A percentile compares a stretch with the other conserved stretches of the same genome.
phyloP scores from a whole-genome alignment of 2,888 invertebrate genomes.

The Hipparchia sbordonii region DNA sequence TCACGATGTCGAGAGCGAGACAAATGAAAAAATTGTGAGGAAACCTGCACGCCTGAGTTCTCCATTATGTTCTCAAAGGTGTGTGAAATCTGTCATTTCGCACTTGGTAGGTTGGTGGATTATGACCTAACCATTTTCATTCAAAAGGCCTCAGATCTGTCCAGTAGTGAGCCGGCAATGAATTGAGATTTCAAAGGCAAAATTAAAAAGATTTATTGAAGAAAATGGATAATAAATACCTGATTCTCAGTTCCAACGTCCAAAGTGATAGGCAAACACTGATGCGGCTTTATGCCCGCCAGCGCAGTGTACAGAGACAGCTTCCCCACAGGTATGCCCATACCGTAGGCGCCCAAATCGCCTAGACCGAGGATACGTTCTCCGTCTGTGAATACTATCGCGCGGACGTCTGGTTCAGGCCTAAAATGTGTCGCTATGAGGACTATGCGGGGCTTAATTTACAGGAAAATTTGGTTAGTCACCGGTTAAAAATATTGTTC shows the following conservation, averaged over 20 bases:
- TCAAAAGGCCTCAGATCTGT: too few species aligned
- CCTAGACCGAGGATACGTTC: slow-evolving; percentile 98
- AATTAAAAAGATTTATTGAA: neutral
- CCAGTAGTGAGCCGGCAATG: too few species aligned
- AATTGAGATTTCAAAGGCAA: neutral
- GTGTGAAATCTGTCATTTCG: too few species aligned
- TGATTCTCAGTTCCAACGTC: slow-evolving; percentile 98
- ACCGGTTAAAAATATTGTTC: too few species aligned
- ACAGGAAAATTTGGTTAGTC: too few species aligned
- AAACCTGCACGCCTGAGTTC: too few species aligned
- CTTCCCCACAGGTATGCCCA: slow-evolving; percentile 99
- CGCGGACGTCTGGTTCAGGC: slow-evolving; percentile 93
- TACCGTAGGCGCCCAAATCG: slow-evolving; percentile 97
- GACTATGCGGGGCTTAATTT: too few species aligned
- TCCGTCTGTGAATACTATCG: slow-evolving; percentile 97
- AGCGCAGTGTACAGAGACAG: slow-evolving; percentile 97
- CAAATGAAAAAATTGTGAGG: too few species aligned
- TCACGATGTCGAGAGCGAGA: too few species aligned
- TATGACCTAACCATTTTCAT: too few species aligned
- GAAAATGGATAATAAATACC: slow-evolving; percentile 61
- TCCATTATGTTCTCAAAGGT: too few species aligned
- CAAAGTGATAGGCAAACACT: slow-evolving; percentile 95
- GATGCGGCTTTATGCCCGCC: slow-evolving; percentile 97
- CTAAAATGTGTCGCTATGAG: slow-evolving; percentile 61
- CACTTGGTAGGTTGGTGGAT: too few species aligned